Percentiles rank a stretch among this genome's conserved stretches.
Evolutionary conservation across 2,797 vertebrate genomes (phyloP).

Genomic region (Silurus lanzhouensis): DNA sequence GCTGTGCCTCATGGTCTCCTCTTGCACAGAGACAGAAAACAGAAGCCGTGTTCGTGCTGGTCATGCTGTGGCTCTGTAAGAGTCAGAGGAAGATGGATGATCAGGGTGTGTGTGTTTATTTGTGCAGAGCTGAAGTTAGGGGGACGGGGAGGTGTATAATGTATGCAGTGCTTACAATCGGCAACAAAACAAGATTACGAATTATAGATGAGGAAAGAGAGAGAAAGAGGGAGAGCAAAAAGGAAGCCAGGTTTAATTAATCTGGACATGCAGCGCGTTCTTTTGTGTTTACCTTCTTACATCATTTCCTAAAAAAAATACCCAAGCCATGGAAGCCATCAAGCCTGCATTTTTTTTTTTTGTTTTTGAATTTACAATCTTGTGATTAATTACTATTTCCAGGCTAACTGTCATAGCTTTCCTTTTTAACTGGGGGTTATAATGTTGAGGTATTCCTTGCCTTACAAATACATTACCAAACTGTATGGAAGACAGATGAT

Average conservation of each 20-base stretch:
- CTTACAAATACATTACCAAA: conserved; percentile 56
- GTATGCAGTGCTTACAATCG: conserved; percentile 69
- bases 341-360: conserved; percentile 70
- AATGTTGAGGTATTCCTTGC: conserved; percentile 50
- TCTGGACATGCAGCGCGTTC: conserved; percentile 61
- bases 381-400: conserved; percentile 34
- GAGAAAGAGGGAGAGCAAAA: conserved; percentile 34
- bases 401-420: conserved; percentile 50
- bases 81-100: conserved; percentile 76
- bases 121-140: conserved; percentile 65
- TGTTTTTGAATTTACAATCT: conserved; percentile 41
- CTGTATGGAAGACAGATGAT: neutral
- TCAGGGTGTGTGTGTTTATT: conserved; percentile 75
- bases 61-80: conserved; percentile 63
- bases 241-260: conserved; percentile 73
- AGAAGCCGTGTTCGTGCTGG: conserved; percentile 77
- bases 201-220: conserved; percentile 70
- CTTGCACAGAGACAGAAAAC: conserved; percentile 74
- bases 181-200: conserved; percentile 69
- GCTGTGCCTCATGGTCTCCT: conserved; percentile 57
- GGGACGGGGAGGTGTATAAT: conserved; percentile 64
- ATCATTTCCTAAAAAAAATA: conserved; percentile 64
- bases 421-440: conserved; percentile 31
- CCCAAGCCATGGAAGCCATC: conserved; percentile 69
- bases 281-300: conserved; percentile 70